These are phyloP conservation scores for Euzetes globulus DNA, from an alignment of 2,888 invertebrate genomes.

Conservation along the genomic window DNA sequence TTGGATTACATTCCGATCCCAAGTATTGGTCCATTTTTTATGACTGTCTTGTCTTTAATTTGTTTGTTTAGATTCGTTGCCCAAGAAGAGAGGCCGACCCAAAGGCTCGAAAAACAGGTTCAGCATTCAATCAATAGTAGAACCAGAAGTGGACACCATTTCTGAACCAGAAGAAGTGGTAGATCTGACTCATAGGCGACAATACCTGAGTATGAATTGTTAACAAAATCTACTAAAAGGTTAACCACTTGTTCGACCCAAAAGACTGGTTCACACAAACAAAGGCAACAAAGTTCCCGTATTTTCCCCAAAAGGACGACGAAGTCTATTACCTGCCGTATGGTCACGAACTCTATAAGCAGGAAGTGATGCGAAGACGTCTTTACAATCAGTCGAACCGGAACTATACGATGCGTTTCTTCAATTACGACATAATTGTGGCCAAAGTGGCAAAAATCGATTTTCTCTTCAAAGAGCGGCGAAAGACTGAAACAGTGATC, in stretches of 20 bases:
- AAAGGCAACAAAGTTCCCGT: not conserved
- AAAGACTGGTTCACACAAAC: constrained; percentile 22
- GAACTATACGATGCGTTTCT: not conserved
- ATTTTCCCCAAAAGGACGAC: constrained; percentile 17
- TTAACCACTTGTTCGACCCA: not conserved
- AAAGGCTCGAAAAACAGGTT: too few relatives aligned
- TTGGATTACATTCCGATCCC: too few relatives aligned
- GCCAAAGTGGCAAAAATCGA: constrained; percentile 8
- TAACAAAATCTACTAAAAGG: not conserved
- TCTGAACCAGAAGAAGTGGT: not conserved
- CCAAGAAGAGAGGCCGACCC: too few relatives aligned
- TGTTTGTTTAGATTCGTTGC: too few relatives aligned
- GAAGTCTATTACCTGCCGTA: constrained; percentile 5
- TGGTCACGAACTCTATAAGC: constrained; percentile 5
- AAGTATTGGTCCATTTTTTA: too few relatives aligned
- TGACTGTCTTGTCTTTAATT: too few relatives aligned
- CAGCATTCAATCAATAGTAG: too few relatives aligned
- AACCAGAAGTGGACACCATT: too few relatives aligned
- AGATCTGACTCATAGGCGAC: not conserved
- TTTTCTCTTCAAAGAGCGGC: constrained; percentile 3
- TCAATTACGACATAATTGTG: not conserved
- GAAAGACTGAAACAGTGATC: not conserved
- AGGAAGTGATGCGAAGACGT: not conserved
- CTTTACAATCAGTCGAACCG: not conserved
- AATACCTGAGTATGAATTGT: not conserved